phyloP scores from a whole-genome alignment of 2,113 vertebrate genomes.

The Forbesichthys papilliferus region DNA sequence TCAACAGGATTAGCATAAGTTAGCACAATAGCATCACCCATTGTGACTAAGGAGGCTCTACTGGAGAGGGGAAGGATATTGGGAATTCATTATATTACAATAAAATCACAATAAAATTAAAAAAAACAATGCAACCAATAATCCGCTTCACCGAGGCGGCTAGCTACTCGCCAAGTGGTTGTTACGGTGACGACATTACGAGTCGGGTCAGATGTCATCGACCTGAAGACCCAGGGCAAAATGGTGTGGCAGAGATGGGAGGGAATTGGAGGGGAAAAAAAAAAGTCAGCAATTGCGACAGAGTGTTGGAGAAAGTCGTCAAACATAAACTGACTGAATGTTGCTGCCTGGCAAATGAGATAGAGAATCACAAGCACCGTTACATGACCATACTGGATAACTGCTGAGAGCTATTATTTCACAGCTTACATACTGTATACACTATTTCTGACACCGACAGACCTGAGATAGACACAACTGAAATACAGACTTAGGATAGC shows the following conservation, averaged over 20 bases:
- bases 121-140: conserved; percentile 13
- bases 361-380: not conserved
- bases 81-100: conserved; percentile 14
- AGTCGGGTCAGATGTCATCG: conserved; percentile 63
- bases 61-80: not conserved
- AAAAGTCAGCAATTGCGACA: conserved; percentile 49
- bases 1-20: conserved; percentile 30
- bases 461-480: not conserved
- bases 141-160: conserved; percentile 45
- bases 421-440: not conserved
- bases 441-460: not conserved
- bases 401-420: not conserved
- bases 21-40: conserved; percentile 31
- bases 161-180: conserved; percentile 74
- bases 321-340: conserved; percentile 16
- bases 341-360: not conserved
- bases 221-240: conserved; percentile 56
- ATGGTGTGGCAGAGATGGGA: conserved; percentile 26
- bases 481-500: not conserved
- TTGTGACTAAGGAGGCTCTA: conserved; percentile 27
- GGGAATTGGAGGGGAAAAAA: conserved; percentile 6
- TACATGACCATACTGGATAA: not conserved
- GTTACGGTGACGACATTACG: conserved; percentile 45
- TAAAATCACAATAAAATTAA: not conserved
- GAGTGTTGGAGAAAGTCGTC: not conserved